Evolutionary conservation across 2,113 vertebrate species (phyloP).

Genomic region (Nyctereutes procyonoides): DNA sequence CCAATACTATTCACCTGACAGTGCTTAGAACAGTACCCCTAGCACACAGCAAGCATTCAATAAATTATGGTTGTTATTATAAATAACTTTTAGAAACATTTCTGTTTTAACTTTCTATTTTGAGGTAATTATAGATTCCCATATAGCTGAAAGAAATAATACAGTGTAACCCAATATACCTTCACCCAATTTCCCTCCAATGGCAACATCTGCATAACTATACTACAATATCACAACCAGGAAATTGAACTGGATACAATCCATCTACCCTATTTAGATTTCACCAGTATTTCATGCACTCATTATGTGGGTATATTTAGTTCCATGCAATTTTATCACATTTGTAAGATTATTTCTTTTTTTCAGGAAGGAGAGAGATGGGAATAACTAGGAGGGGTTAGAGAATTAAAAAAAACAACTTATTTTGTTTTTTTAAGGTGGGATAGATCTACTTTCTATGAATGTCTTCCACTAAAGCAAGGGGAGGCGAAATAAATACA

Average conservation of each 20-base stretch:
- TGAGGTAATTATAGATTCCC: not conserved
- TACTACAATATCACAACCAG: not conserved
- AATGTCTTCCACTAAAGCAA: not conserved
- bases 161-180: not conserved
- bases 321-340: not conserved
- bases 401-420: not conserved
- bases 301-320: not conserved
- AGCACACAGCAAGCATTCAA: not conserved
- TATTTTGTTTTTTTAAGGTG: not conserved
- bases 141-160: not conserved
- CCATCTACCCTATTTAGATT: not conserved
- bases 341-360: not conserved
- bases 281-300: not conserved
- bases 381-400: not conserved
- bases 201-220: not conserved
- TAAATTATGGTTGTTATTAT: not conserved
- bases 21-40: not conserved
- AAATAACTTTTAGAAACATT: conserved; percentile 5
- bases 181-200: not conserved
- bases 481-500: not conserved
- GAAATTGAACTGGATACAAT: not conserved
- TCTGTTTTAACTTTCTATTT: conserved; percentile 6
- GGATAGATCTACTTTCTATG: not conserved
- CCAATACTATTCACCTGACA: not conserved
- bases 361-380: not conserved